Conservation (phyloP, 2,113 vertebrate species). For the Triplophysa rosa region DNA sequence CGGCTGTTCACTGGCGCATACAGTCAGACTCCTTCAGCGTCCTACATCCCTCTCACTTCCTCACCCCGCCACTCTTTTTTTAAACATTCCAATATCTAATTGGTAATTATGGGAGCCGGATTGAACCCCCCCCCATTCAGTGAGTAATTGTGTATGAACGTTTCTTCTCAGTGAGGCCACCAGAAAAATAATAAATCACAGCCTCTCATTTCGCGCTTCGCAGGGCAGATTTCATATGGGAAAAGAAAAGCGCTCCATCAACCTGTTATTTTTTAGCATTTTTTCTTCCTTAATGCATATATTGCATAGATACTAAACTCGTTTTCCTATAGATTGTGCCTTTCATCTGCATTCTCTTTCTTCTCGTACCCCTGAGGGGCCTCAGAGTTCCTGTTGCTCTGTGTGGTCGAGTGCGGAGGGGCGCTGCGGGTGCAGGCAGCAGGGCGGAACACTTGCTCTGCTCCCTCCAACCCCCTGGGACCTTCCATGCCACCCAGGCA, state of each 20-base stretch:
- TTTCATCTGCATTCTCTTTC: constrained; percentile 23
- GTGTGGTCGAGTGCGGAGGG: constrained; percentile 65
- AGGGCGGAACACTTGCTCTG: constrained; percentile 75
- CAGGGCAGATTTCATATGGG: constrained; percentile 80
- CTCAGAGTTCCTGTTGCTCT: constrained; percentile 77
- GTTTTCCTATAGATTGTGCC: background rate
- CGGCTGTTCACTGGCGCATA: constrained; percentile 71
- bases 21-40: constrained; percentile 57
- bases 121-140: constrained; percentile 68
- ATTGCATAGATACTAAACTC: background rate
- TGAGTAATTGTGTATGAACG: constrained; percentile 82
- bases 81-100: constrained; percentile 82
- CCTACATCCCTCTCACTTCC: constrained; percentile 33
- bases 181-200: constrained; percentile 85
- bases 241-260: constrained; percentile 52
- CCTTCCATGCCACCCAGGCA: constrained; percentile 66
- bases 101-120: constrained; percentile 80
- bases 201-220: constrained; percentile 84
- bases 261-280: background rate
- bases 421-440: constrained; percentile 66
- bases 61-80: constrained; percentile 59
- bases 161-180: constrained; percentile 77
- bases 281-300: constrained; percentile 17
- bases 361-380: constrained; percentile 61
- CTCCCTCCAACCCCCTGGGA: constrained; percentile 63